Evolutionary conservation across 2,888 invertebrate species (phyloP), one percentile per base, ranked within the genome.

Genomic region (Tineola bisselliella): DNA sequence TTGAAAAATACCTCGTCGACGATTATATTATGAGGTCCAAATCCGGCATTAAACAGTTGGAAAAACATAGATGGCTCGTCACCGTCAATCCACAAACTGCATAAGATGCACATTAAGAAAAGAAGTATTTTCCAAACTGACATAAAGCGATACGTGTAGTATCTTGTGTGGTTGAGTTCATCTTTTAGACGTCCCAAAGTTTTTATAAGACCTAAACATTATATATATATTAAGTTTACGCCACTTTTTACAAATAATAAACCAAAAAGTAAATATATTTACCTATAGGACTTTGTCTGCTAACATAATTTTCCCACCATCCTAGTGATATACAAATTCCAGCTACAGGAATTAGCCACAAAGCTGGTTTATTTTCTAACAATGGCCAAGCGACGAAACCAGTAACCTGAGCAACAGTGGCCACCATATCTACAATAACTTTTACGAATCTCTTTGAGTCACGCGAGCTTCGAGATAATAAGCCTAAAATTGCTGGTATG

Each of bases 281-380:
- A 91, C 92, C 92, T 64, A 97, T 89, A 0, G 95, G 93, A 62
- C 97, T 96, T 69, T 94, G 91, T 62, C 91, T 89, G 62, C 95
- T 94, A 0, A 97, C 95, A 74, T 95, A 99, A 80, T 99, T 99
- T 80, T 99, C 98, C 99, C 99, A 99, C 97, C 98, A 98, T 19
- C 96, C 95, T 44, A 95, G 89, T 0, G 98, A 98, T 65, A 96
- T 93, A 69, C 97, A 90, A 61, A 96, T 79, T 43, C 96, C 90
- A 0, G 96, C 90, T 0, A 95, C 87, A 0, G 98, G 97, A 67
- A 98, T 94, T 54, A 96, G 88, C 94, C 94, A 96, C 44, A 95
- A 78, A 60, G 91, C 90, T 0, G 92, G 91, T 64, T 91, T 91
- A 64, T 91, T 91, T 74, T 94, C 92, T 63, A 94, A 84, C 61